Base-by-base conservation (phyloP, 2,113 vertebrate genomes). In the Chionis minor region DNA sequence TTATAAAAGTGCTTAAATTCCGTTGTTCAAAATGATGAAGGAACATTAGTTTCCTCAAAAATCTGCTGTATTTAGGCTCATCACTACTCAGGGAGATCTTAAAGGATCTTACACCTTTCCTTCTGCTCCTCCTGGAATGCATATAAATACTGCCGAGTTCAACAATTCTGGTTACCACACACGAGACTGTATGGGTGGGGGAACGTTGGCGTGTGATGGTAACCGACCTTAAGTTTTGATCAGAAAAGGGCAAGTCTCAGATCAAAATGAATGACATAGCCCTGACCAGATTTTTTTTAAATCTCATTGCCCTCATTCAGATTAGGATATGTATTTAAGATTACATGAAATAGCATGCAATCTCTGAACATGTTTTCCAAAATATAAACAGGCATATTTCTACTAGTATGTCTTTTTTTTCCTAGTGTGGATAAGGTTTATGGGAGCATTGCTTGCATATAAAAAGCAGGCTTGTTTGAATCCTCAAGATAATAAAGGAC, bases 211-310 rank as follows among this genome's bases (percentile, higher is more conserved):
- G 5, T 11, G 33, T 32, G 52, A 13, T 45, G 15, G 18, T 45
- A 45, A 44, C 17, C 0, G 1, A 38, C 27, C 27, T 23, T 24
- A n/a, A 7, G 0, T 1, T 72, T 1, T 72, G 40, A 30, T 80
- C 27, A 62, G 59, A 45, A 89, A 77, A 65, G 15, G 17, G 26
- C 42, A 88, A 38, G 17, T 42, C 18, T 67, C 28, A 35, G 51
- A 42, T 0, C 17, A 10, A 84, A 94, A 66, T 52, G 2, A 47
- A 27, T 42, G 1, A 35, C 12, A 14, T 0, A 44, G 17, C 23
- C 27, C 62, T 79, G 70, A 47, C 8, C 14, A 49, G 12, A 14
- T 26, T 61, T 65, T 42, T 59, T 55, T 23, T 3, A 51, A 67
- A 74, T 40, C 12, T 42, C 1, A 0, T 26, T 78, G 65, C 12